Percentiles rank a stretch among this genome's conserved stretches.
Evolutionary conservation across 2,888 invertebrate species (phyloP).

Genomic region (Caenorhabditis japonica): DNA sequence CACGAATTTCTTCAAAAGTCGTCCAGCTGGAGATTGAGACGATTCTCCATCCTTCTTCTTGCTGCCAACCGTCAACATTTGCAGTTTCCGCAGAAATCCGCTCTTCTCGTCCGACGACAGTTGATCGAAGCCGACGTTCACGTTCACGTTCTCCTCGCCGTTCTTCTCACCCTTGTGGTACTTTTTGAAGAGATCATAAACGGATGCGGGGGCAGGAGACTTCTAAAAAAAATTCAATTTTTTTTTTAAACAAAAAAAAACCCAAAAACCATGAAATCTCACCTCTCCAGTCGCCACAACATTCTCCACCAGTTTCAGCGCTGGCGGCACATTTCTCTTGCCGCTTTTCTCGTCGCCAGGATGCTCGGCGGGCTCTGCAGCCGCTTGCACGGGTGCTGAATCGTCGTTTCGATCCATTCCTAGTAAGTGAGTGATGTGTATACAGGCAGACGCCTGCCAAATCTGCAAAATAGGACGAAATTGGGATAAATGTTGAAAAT

Average conservation of each 20-base stretch:
- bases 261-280: background rate
- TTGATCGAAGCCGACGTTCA: slow-evolving; percentile 43
- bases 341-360: background rate
- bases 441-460: slow-evolving; percentile 11
- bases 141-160: background rate
- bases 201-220: slow-evolving; percentile 29
- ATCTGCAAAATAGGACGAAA: slow-evolving; percentile 9
- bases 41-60: slow-evolving; percentile 6
- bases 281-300: slow-evolving; percentile 20
- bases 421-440: slow-evolving; percentile 30
- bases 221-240: slow-evolving; percentile 26
- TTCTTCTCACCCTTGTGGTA: slow-evolving; percentile 18
- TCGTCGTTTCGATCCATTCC: slow-evolving; percentile 5
- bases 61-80: slow-evolving; percentile 27
- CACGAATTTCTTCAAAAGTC: slow-evolving; percentile 21
- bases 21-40: background rate
- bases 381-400: background rate
- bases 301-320: slow-evolving; percentile 18
- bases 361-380: background rate
- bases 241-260: background rate
- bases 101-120: slow-evolving; percentile 39
- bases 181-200: slow-evolving; percentile 40
- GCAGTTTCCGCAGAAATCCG: slow-evolving; percentile 43
- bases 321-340: slow-evolving; percentile 22
- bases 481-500: too few species aligned